Evolutionary conservation across 2,888 invertebrate genomes (phyloP).

Genomic region (Limenitis arthemis): DNA sequence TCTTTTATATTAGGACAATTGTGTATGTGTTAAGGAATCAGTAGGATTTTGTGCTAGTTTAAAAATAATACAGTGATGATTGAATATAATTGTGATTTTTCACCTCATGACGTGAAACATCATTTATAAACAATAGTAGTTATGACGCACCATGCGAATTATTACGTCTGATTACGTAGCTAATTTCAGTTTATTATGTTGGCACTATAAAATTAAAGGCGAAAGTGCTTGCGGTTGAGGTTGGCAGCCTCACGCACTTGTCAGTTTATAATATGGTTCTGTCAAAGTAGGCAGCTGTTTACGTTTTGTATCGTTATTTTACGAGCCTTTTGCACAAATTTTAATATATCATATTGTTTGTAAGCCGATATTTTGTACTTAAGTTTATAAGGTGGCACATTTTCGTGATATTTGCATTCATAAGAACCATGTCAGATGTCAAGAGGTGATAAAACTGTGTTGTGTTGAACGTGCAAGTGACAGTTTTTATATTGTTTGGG

Average conservation of each 20-base stretch:
- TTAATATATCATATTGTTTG: constrained; percentile 65
- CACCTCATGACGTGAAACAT: no score
- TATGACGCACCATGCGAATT: no score
- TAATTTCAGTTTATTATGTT: constrained; percentile 29
- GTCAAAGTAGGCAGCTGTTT: constrained; percentile 71
- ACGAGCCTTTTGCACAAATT: constrained; percentile 66
- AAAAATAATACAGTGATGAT: not conserved
- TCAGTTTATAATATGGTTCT: constrained; percentile 63
- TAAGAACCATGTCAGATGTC: constrained; percentile 66
- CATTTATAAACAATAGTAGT: no score
- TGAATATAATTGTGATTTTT: no score
- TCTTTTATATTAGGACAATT: not conserved
- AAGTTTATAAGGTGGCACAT: constrained; percentile 48
- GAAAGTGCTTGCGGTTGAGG: constrained; percentile 52
- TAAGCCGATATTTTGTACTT: constrained; percentile 53
- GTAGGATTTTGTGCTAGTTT: not conserved
- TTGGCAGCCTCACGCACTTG: constrained; percentile 52
- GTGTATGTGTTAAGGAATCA: not conserved
- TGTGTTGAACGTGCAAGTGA: constrained; percentile 65
- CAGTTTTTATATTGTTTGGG: constrained; percentile 67
- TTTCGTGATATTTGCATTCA: constrained; percentile 44
- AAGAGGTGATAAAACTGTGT: constrained; percentile 67
- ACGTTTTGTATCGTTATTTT: constrained; percentile 69
- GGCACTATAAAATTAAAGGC: constrained; percentile 36
- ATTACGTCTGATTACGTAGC: constrained; percentile 16